Percentiles rank a stretch among this genome's conserved stretches.
phyloP scores from a whole-genome alignment of 2,113 vertebrate genomes.

The Hippocampus barbouri region DNA sequence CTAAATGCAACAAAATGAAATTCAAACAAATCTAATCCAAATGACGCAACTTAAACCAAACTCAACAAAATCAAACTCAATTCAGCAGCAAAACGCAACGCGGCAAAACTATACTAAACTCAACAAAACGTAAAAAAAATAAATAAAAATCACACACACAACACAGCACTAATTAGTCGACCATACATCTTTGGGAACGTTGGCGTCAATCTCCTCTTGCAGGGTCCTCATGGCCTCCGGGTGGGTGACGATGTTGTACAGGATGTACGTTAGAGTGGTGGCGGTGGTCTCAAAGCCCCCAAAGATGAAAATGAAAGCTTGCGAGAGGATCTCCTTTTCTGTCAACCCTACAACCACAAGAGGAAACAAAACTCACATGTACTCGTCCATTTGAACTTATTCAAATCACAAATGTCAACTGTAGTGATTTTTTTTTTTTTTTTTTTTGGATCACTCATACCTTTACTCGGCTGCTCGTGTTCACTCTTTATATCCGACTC shows the following conservation, averaged over 20 bases:
- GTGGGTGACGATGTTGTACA: slow-evolving; percentile 56
- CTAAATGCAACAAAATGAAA: no score
- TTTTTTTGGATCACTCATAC: slow-evolving; percentile 9
- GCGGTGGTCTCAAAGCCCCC: slow-evolving; percentile 61
- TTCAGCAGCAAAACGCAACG: no score
- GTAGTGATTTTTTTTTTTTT: no score
- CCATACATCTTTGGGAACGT: slow-evolving; percentile 42
- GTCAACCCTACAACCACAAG: slow-evolving; percentile 52
- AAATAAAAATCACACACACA: background rate
- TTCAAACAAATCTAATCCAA: no score
- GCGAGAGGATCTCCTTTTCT: slow-evolving; percentile 63
- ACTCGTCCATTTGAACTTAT: no score
- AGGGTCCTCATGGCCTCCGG: slow-evolving; percentile 44
- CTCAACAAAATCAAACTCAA: no score
- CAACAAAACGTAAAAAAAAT: background rate
- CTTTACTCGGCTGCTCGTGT: slow-evolving; percentile 55
- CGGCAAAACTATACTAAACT: no score
- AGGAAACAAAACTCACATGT: background rate
- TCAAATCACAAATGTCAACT: no score
- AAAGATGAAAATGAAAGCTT: slow-evolving; percentile 59
- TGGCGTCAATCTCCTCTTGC: slow-evolving; percentile 52
- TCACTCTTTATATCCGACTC: slow-evolving; percentile 6
- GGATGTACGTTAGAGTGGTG: slow-evolving; percentile 21
- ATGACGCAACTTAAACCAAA: no score
- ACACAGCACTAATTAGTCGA: background rate